These are phyloP conservation scores for Chloroceryle aenea DNA, from an alignment of 2,113 vertebrate species.

Conservation along the genomic window DNA sequence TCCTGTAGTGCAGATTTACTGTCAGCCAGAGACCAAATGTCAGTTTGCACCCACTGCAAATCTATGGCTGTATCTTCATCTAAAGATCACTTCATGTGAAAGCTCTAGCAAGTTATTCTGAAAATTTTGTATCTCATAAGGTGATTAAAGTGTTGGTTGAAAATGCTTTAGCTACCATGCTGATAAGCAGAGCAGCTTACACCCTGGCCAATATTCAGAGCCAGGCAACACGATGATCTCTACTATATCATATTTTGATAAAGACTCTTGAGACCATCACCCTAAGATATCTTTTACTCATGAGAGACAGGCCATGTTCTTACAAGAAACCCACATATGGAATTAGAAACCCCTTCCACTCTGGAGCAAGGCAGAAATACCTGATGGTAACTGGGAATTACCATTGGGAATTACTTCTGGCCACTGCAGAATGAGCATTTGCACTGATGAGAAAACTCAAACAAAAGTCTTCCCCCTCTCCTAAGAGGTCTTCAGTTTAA, in stretches of 20 bases:
- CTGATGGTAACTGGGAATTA: not conserved
- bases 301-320: not conserved
- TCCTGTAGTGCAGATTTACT: not conserved
- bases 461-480: not conserved
- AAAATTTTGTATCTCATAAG: not conserved
- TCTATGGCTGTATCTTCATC: not conserved
- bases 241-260: not conserved
- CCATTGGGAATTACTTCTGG: not conserved
- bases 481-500: not conserved
- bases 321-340: not conserved
- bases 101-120: not conserved
- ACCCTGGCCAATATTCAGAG: rapidly evolving
- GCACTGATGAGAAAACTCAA: not conserved
- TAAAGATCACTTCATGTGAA: not conserved
- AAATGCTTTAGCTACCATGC: not conserved
- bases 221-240: rapidly evolving
- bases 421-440: not conserved
- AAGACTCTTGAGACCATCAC: not conserved
- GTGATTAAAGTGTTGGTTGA: not conserved
- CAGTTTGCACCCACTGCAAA: not conserved
- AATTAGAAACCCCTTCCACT: not conserved
- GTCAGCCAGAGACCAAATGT: not conserved
- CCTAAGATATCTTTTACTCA: not conserved
- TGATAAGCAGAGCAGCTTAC: not conserved
- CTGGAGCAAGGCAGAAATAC: not conserved